Percentiles rank a stretch among this genome's conserved stretches.
These are phyloP conservation scores for Macrosoma leucophasiata DNA, from an alignment of 2,888 invertebrate species.

Conservation along the genomic window DNA sequence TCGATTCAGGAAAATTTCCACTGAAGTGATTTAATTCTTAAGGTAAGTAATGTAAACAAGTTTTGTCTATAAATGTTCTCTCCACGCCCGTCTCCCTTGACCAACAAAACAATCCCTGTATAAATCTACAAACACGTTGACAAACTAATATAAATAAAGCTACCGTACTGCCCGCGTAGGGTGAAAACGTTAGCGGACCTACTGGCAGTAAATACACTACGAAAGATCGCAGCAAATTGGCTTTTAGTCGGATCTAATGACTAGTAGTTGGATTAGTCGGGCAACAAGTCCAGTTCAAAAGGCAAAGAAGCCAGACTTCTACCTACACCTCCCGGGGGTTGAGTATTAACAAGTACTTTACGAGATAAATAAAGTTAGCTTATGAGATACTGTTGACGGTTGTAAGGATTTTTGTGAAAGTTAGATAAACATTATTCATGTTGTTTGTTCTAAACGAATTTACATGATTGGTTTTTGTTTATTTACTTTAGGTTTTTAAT, in stretches of 20 bases:
- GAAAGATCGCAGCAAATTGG: conserved; percentile 46
- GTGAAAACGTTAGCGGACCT: conserved; percentile 26
- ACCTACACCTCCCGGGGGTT: conserved; percentile 44
- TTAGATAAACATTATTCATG: conserved; percentile 23
- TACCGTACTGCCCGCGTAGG: conserved; percentile 25
- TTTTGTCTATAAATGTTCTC: conserved; percentile 49
- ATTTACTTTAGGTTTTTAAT: too few species aligned
- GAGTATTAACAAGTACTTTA: conserved; percentile 70
- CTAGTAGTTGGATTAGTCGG: conserved; percentile 32
- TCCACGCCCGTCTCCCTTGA: conserved; percentile 35
- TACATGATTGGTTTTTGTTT: too few species aligned
- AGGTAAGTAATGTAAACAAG: conserved; percentile 70
- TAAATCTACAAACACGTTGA: conserved; percentile 41
- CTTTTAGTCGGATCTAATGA: conserved; percentile 23
- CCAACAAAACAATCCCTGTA: conserved; percentile 36
- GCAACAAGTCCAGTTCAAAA: conserved; percentile 35
- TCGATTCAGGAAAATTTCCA: too few species aligned
- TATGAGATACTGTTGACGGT: conserved; percentile 56
- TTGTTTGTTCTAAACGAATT: too few species aligned
- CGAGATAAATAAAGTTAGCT: conserved; percentile 68
- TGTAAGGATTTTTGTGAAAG: conserved; percentile 35
- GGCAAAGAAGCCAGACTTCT: conserved; percentile 48
- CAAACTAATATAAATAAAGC: conserved; percentile 34
- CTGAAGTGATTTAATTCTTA: conserved; percentile 62
- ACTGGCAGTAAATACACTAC: conserved; percentile 34